phyloP scores from a whole-genome alignment of 2,888 invertebrate genomes.

The Ligdia adustata region DNA sequence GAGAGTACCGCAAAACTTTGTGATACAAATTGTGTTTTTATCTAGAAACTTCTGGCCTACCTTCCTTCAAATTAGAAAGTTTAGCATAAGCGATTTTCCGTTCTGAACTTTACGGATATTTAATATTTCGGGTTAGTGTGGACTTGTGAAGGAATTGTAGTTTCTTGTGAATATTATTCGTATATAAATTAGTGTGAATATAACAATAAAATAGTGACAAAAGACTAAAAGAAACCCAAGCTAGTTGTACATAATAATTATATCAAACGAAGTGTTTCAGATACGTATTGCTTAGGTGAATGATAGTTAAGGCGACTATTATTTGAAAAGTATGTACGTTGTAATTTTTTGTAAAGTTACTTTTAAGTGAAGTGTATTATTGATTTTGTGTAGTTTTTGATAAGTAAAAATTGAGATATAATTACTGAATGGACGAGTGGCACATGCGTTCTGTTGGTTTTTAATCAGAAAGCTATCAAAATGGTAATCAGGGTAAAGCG shows the following conservation, averaged over 20 bases:
- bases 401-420: slow-evolving; percentile 77
- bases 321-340: slow-evolving; percentile 66
- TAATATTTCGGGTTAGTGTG: slow-evolving; percentile 14
- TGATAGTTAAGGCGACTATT: slow-evolving; percentile 35
- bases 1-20: slow-evolving; percentile 15
- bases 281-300: slow-evolving; percentile 46
- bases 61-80: slow-evolving; percentile 23
- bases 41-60: slow-evolving; percentile 27
- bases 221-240: slow-evolving; percentile 62
- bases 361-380: slow-evolving; percentile 70
- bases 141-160: slow-evolving; percentile 55
- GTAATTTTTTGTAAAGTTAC: slow-evolving; percentile 78
- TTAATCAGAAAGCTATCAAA: slow-evolving; percentile 39
- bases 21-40: slow-evolving; percentile 26
- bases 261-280: slow-evolving; percentile 65
- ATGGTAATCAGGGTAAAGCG: slow-evolving; percentile 79
- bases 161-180: slow-evolving; percentile 59
- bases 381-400: slow-evolving; percentile 81
- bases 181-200: slow-evolving; percentile 65
- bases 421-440: slow-evolving; percentile 71
- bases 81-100: slow-evolving; percentile 18
- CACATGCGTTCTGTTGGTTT: slow-evolving; percentile 30
- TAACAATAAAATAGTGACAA: slow-evolving; percentile 75
- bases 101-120: slow-evolving; percentile 15
- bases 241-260: slow-evolving; percentile 65